Evolutionary conservation across 2,888 invertebrate genomes (phyloP).

Genomic region (Athalia rosae): DNA sequence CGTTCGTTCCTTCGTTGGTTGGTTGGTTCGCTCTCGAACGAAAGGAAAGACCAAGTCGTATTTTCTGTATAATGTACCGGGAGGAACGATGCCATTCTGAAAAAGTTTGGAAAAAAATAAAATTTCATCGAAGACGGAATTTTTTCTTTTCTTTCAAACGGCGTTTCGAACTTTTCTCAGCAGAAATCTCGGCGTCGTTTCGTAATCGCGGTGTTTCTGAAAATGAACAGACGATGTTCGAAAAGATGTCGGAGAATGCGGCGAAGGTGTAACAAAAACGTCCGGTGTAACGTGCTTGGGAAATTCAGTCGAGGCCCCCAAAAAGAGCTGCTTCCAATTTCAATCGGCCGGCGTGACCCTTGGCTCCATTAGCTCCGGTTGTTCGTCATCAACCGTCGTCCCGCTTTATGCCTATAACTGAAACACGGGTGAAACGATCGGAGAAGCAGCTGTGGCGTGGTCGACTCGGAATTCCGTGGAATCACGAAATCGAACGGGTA

Average conservation of each 20-base stretch:
- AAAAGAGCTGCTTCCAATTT: background rate
- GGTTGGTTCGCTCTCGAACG: slow-evolving; percentile 20
- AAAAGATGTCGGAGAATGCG: background rate
- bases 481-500: background rate
- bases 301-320: slow-evolving; percentile 7
- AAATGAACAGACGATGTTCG: background rate
- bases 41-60: slow-evolving; percentile 29
- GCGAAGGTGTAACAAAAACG: slow-evolving; percentile 3
- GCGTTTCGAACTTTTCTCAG: slow-evolving; percentile 1
- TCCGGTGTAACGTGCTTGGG: background rate
- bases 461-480: background rate
- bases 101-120: slow-evolving; percentile 3
- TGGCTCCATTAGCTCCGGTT: slow-evolving; percentile 30
- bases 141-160: too few relatives aligned
- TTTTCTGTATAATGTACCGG: background rate
- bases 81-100: background rate
- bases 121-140: background rate
- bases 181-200: background rate
- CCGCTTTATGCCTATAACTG: background rate
- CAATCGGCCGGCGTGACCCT: slow-evolving; percentile 25
- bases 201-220: background rate
- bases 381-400: slow-evolving; percentile 5
- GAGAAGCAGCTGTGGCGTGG: background rate
- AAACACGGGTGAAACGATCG: slow-evolving; percentile 2
- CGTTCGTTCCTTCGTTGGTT: too few relatives aligned